Percentiles rank a stretch among this genome's conserved stretches.
Evolutionary conservation across 2,113 vertebrate genomes (phyloP).

Genomic region (Cyanoderma ruficeps): DNA sequence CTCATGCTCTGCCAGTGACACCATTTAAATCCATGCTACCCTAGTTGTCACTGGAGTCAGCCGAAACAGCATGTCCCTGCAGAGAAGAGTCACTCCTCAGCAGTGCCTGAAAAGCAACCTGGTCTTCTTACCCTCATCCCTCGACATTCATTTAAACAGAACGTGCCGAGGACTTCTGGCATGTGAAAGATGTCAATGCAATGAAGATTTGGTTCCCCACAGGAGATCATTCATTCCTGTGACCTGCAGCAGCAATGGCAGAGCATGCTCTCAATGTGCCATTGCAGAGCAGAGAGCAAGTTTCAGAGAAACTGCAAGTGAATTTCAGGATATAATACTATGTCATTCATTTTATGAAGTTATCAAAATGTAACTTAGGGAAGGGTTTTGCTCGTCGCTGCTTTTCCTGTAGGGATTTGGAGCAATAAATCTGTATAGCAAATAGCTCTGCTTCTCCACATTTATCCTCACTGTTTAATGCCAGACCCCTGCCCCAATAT

Average conservation of each 20-base stretch:
- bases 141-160: accelerated
- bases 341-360: neutral
- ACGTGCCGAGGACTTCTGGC: accelerated
- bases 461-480: neutral
- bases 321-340: neutral
- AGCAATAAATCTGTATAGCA: neutral
- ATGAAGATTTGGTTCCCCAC: accelerated
- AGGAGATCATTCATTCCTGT: neutral
- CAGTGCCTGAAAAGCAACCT: neutral
- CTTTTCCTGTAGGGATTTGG: neutral
- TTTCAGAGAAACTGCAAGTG: neutral
- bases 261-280: neutral
- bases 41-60: accelerated
- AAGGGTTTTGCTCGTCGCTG: neutral
- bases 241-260: neutral
- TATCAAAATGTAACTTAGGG: neutral
- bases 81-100: neutral
- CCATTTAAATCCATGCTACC: neutral
- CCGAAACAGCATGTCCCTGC: neutral
- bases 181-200: neutral
- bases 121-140: neutral
- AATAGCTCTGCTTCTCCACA: neutral
- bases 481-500: neutral
- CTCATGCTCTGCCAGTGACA: neutral
- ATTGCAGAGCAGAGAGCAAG: neutral